Percentiles rank a stretch among this genome's conserved stretches.
These are phyloP conservation scores for Colistium nudipinnis DNA, from an alignment of 2,113 vertebrate genomes.

Conservation along the genomic window DNA sequence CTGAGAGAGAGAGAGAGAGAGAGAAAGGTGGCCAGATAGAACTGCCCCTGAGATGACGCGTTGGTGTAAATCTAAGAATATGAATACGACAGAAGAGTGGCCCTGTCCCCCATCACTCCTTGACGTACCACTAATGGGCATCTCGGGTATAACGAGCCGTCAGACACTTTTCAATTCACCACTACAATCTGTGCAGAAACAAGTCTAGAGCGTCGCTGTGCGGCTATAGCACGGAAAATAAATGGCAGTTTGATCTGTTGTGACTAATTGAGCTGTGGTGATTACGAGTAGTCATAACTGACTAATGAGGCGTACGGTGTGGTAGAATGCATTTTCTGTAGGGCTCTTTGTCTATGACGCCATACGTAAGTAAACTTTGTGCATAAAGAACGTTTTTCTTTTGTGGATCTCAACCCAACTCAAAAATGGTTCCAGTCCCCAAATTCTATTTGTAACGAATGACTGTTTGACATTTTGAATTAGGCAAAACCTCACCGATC, in stretches of 20 bases:
- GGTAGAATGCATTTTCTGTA: neutral
- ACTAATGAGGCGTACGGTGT: slow-evolving; percentile 13
- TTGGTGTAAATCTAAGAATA: slow-evolving; percentile 15
- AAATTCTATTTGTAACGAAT: neutral
- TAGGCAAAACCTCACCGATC: neutral
- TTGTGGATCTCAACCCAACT: neutral
- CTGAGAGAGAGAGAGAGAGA: slow-evolving; percentile 25
- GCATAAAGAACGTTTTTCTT: neutral
- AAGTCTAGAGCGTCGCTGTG: neutral
- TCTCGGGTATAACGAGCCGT: slow-evolving; percentile 21
- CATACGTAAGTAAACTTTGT: neutral
- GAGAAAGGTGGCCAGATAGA: slow-evolving; percentile 8
- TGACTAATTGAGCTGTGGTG: slow-evolving; percentile 1
- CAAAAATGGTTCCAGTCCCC: neutral
- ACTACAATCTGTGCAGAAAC: slow-evolving; percentile 10
- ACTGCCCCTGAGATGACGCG: slow-evolving; percentile 10
- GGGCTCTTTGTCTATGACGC: neutral
- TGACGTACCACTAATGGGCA: slow-evolving; percentile 26
- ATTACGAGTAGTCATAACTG: neutral
- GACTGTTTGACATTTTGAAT: neutral
- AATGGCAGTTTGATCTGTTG: slow-evolving; percentile 11
- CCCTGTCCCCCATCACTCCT: slow-evolving; percentile 21
- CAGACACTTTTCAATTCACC: slow-evolving; percentile 3
- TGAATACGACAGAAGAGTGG: slow-evolving; percentile 26
- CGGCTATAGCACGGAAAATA: slow-evolving; percentile 3